Conservation (phyloP, 2,888 invertebrate species). For the Acanthosepion lycidas region DNA sequence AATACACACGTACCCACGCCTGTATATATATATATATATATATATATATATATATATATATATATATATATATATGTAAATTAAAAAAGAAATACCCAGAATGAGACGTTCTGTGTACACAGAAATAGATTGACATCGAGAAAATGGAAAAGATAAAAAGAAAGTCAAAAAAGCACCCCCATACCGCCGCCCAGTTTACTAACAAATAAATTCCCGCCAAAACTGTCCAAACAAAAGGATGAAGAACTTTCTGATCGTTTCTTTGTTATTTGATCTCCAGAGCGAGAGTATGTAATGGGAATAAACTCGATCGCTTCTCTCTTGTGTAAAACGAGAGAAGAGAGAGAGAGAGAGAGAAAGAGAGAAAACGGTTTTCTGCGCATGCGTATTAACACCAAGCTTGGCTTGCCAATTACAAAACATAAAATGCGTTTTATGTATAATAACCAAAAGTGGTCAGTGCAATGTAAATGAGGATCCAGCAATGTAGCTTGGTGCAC, state of each 20-base stretch:
- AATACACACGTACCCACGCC: not conserved
- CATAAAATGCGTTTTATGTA: not conserved
- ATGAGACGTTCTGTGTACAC: not conserved
- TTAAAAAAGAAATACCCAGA: not conserved
- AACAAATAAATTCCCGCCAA: not conserved
- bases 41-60: no score
- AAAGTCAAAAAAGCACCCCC: not conserved
- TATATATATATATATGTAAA: no score
- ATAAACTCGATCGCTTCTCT: not conserved
- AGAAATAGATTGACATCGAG: not conserved
- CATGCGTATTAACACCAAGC: constrained; percentile 33
- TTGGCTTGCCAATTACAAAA: not conserved
- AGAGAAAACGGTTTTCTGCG: not conserved
- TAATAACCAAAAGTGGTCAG: not conserved
- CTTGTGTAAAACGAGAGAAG: not conserved
- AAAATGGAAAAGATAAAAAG: not conserved
- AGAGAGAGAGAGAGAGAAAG: not conserved
- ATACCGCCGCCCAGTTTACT: not conserved
- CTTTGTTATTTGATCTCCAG: not conserved
- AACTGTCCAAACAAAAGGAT: not conserved
- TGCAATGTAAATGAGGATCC: not conserved
- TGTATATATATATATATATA: not conserved
- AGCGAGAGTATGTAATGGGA: constrained; percentile 8
- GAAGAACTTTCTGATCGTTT: no score
- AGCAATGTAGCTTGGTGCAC: not conserved